Percentiles rank a stretch among this genome's conserved stretches.
These are phyloP conservation scores for Aphodius sticticus DNA, from an alignment of 2,888 invertebrate genomes.

Conservation along the genomic window DNA sequence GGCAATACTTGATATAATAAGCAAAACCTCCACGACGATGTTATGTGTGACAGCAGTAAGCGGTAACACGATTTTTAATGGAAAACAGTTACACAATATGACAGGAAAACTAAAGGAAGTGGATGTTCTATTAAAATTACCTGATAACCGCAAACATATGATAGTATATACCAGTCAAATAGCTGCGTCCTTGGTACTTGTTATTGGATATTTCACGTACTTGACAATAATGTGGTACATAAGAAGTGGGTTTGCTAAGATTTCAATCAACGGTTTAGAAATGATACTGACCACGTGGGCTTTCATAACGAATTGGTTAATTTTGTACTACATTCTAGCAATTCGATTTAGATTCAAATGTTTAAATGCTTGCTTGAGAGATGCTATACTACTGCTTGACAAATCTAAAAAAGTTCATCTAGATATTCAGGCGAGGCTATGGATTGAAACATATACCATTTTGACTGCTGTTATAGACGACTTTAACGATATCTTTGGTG, in stretches of 20 bases:
- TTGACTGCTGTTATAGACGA: constrained; percentile 5
- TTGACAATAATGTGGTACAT: not conserved
- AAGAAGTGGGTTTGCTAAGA: not conserved
- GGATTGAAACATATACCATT: constrained; percentile 17
- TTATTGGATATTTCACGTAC: not conserved
- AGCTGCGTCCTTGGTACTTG: not conserved
- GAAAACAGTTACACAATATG: constrained; percentile 6
- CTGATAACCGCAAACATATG: not conserved
- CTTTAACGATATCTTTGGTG: constrained; percentile 9
- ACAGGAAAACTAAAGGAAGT: constrained; percentile 6
- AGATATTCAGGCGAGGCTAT: not conserved
- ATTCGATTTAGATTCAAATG: not conserved
- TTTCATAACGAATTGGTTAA: constrained; percentile 7
- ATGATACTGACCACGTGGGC: not conserved
- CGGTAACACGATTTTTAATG: constrained; percentile 7
- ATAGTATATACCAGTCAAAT: not conserved
- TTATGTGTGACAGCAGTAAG: not conserved
- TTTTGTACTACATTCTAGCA: not conserved
- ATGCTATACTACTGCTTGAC: not conserved
- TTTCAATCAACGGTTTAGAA: constrained; percentile 9
- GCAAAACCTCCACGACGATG: not conserved
- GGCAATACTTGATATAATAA: not conserved
- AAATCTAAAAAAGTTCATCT: not conserved
- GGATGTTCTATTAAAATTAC: not conserved
- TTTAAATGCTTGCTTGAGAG: not conserved